Conservation (phyloP, 2,113 vertebrate species). For the Ctenodactylus gundi region DNA sequence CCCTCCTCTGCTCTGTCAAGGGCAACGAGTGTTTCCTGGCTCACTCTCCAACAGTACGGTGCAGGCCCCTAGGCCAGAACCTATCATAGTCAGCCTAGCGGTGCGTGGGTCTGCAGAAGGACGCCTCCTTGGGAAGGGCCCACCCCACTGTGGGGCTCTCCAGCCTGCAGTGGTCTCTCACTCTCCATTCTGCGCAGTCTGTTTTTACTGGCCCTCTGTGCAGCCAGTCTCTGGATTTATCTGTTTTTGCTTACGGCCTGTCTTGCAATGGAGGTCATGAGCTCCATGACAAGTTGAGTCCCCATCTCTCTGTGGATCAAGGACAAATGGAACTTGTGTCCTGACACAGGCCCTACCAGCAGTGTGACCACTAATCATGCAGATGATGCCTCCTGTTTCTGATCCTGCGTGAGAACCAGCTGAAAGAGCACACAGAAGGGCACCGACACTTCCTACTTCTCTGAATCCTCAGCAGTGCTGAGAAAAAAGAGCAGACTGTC, state of each 20-base stretch:
- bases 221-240: background rate
- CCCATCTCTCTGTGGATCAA: background rate
- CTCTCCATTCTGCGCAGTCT: background rate
- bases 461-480: background rate
- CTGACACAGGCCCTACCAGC: background rate
- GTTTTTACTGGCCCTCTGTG: background rate
- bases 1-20: background rate
- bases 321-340: background rate
- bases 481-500: background rate
- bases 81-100: background rate
- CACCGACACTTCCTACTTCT: background rate
- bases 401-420: background rate
- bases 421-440: background rate
- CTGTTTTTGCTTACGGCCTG: background rate
- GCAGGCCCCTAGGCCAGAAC: background rate
- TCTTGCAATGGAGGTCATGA: background rate
- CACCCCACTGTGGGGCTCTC: background rate
- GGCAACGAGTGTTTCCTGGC: background rate
- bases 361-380: background rate
- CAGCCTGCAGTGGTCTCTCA: no score
- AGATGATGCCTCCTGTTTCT: background rate
- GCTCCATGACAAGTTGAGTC: background rate
- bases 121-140: background rate
- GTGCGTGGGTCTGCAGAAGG: background rate
- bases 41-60: background rate